phyloP scores from a whole-genome alignment of 2,888 invertebrate species.

The Muscina levida region DNA sequence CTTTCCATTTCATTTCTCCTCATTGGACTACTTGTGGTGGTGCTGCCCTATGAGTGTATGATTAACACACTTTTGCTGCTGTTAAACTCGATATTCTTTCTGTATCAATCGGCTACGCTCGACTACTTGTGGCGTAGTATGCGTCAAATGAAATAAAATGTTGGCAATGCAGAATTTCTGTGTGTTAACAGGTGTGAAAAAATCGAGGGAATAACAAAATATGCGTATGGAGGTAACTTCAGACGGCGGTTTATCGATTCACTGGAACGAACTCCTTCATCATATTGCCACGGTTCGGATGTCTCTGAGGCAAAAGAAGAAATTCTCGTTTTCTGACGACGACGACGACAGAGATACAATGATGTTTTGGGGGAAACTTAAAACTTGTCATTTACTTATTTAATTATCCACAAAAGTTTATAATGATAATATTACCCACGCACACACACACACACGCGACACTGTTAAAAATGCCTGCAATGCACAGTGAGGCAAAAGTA shows the following conservation, averaged over 20 bases:
- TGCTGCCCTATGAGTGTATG: constrained; percentile 23
- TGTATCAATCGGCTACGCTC: not conserved
- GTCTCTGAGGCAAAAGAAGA: constrained; percentile 54
- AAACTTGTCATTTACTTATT: constrained; percentile 65
- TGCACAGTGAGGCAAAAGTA: too few relatives aligned
- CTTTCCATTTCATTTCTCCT: constrained; percentile 2
- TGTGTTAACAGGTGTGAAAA: constrained; percentile 63
- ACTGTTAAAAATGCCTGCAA: constrained; percentile 34
- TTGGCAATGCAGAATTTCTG: constrained; percentile 46
- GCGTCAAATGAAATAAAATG: constrained; percentile 56
- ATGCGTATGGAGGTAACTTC: constrained; percentile 6
- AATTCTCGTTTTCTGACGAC: constrained; percentile 57
- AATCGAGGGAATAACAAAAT: constrained; percentile 52
- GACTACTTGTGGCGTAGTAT: constrained; percentile 9
- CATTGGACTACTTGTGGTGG: constrained; percentile 27
- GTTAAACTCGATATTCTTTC: not conserved
- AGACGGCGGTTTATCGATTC: constrained; percentile 35
- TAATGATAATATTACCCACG: constrained; percentile 54
- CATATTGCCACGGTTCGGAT: constrained; percentile 6
- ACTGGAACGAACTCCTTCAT: constrained; percentile 39
- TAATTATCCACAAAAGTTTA: constrained; percentile 59
- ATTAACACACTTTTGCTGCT: constrained; percentile 30
- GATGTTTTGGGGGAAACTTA: not conserved
- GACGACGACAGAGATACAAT: too few relatives aligned
- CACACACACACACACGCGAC: constrained; percentile 15